Evolutionary conservation across 2,113 vertebrate genomes (phyloP).

Genomic region (Halcyon malimbica): DNA sequence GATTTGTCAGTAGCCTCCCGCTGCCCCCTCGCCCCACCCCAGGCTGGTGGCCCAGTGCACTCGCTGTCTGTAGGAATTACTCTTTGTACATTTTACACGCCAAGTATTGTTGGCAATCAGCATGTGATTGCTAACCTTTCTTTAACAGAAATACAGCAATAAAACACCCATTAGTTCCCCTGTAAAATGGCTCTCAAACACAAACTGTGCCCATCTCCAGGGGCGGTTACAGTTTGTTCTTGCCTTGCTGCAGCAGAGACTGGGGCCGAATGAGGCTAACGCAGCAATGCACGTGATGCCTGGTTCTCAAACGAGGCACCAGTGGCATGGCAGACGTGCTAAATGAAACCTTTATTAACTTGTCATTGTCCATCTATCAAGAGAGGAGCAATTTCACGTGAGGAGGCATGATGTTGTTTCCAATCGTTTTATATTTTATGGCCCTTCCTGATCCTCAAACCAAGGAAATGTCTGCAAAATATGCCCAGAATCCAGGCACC

Average conservation of each 20-base stretch:
- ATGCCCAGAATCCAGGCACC: background rate
- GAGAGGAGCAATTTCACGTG: background rate
- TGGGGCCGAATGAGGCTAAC: background rate
- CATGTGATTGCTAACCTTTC: background rate
- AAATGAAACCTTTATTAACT: constrained; percentile 15
- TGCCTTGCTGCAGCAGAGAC: background rate
- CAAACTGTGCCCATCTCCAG: background rate
- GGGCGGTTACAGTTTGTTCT: background rate
- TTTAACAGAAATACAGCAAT: background rate
- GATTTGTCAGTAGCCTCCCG: background rate
- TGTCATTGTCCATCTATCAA: background rate
- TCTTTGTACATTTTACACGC: background rate
- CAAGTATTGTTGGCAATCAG: background rate
- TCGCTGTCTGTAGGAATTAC: background rate
- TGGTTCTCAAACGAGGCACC: background rate
- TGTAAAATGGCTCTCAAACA: background rate
- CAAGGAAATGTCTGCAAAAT: background rate
- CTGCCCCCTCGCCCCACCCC: background rate
- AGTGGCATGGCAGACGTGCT: background rate
- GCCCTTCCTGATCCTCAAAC: background rate
- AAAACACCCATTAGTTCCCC: background rate
- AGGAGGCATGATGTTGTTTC: background rate
- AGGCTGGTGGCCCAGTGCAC: background rate
- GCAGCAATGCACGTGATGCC: background rate
- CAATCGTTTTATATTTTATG: background rate